Base-by-base conservation (phyloP, 1,140 invertebrate species). In the Pseudomyrmex concolor region DNA sequence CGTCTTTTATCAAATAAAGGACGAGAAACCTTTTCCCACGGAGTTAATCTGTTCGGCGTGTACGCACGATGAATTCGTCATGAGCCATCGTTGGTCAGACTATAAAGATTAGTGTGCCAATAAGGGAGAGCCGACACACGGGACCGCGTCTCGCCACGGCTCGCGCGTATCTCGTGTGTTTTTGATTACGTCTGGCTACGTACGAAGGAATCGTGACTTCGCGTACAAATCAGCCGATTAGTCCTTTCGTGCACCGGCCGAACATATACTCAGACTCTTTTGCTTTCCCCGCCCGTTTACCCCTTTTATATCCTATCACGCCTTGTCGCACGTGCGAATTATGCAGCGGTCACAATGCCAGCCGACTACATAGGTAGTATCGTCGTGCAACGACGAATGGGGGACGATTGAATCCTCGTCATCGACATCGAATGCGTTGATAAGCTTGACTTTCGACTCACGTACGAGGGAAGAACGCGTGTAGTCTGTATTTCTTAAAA, bases 191-290 rank as follows among this genome's bases (percentile, higher is more conserved):
- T 84, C 85, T 89, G 86, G 48, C 83, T 82, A 83, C 89, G 78
- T 84, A 83, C 88, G 34, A 34, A 72, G 77, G 84, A 84, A 55
- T 90, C 87, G 88, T 91, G 91, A 89, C 91, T 86, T 84, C 83
- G 86, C 78, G 89, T 87, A 92, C 91, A 91, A 92, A 91, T 91
- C 91, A 91, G 87, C 67, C 81, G 72, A 72, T 85, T 90, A 89
- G 91, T 92, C 85, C 89, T 87, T 92, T 89, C 87, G 74, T 68
- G 15, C 83, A 73, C 55, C 84, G 66, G 64, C 43, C 76, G 74
- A 86, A 76, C 77, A 84, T 63, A 82, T 86, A 87, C 83, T 87
- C 50, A 57, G 55, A 22, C 63, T 78, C 54, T 72, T 59, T 64
- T 57, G 22, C 25, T 82, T 73, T 89, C 83, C n/a, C 45, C 57